These are phyloP conservation scores for Theocolax elegans DNA, from an alignment of 1,140 invertebrate species.

Conservation along the genomic window DNA sequence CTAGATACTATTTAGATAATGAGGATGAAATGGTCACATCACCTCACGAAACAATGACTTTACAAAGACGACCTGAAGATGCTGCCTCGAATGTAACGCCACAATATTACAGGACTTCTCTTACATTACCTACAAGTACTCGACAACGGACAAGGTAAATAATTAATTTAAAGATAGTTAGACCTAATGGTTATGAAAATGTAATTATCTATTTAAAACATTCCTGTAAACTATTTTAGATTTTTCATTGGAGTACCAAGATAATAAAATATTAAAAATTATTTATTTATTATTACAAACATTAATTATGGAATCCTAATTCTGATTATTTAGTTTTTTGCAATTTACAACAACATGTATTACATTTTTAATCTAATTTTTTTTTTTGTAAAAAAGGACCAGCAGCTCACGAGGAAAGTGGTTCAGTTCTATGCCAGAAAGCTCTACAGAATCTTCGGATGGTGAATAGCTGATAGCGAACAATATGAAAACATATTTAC, in stretches of 20 bases:
- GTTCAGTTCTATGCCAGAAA: constrained; percentile 75
- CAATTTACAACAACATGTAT: too few species aligned
- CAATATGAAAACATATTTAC: constrained; percentile 1
- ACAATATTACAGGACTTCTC: constrained; percentile 74
- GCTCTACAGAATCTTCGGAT: constrained; percentile 67
- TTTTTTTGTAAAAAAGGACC: constrained; percentile 53
- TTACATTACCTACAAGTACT: constrained; percentile 76
- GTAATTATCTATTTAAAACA: too few species aligned
- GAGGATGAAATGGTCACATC: constrained; percentile 69
- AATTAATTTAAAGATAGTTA: too few species aligned
- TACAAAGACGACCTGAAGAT: constrained; percentile 73
- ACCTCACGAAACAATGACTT: constrained; percentile 77
- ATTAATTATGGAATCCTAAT: too few species aligned
- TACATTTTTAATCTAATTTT: too few species aligned
- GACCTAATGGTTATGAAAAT: too few species aligned
- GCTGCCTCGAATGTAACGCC: constrained; percentile 59
- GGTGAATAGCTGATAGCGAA: constrained; percentile 58
- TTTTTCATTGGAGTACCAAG: too few species aligned
- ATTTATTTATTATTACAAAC: too few species aligned
- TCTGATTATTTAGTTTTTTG: too few species aligned
- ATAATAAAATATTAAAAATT: too few species aligned
- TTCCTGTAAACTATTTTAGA: too few species aligned
- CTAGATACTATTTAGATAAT: constrained; percentile 73
- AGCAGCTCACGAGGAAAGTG: constrained; percentile 73
- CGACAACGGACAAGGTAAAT: constrained; percentile 71